Evolutionary conservation across 2,113 vertebrate species (phyloP), one percentile per base, ranked within the genome.

Genomic region (Steatornis caripensis): DNA sequence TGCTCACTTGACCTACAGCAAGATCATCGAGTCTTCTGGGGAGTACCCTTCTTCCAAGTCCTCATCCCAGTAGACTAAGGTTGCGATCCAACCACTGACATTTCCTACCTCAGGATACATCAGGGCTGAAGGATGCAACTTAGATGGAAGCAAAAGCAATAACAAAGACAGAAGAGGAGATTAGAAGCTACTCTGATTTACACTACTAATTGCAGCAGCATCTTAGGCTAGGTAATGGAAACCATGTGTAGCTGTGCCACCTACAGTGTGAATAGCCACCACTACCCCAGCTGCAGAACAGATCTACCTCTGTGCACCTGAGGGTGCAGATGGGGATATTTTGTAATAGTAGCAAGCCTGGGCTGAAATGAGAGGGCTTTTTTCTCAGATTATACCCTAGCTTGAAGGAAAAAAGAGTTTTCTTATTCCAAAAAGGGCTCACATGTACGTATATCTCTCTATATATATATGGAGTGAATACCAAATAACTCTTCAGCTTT

Each of bases 231-330:
- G 64, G 37, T 78, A 58, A 39, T 15, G 45, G n/a, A 76, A 87
- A 45, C 10, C 11, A 6, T 1, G 8, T 5, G 37, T 9, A 71
- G 21, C 53, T 89, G n/a, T 93, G 48, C 34, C 53, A 64, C 30
- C 39, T n/a, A 10, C 3, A 1, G 20, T 21, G 54, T 0, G 3
- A 86, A 6, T 37, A 53, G 49, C 48, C 51, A 30, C 39, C 0
- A 0, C 39, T 46, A 36, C 29, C 29, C 23, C 69, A 65, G 69
- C 12, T 77, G 65, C 55, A 68, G 72, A 74, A n/a, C 8, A 30
- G 30, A 45, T 84, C 69, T 53, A 65, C 13, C 39, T 55, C 69
- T 32, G 21, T 18, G 55, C 21, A 84, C 45, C n/a, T 65, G 34
- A 70, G 39, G 16, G 18, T 82, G 36, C 21, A 90, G 65, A 48